Percentiles rank a stretch among this genome's conserved stretches.
phyloP scores from a whole-genome alignment of 2,888 invertebrate genomes.

The Empis stercorea region DNA sequence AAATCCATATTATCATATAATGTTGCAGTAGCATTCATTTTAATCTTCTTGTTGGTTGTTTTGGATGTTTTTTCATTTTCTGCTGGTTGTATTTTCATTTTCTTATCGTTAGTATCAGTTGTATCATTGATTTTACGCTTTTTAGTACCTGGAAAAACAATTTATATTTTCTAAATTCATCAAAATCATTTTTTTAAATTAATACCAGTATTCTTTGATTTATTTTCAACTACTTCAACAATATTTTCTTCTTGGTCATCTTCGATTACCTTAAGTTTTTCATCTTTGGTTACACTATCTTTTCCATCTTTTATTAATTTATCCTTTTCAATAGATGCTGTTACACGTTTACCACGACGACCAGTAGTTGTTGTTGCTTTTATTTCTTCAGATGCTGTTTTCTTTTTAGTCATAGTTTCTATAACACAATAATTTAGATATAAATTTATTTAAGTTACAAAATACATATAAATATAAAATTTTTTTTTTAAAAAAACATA shows the following conservation, averaged over 20 bases:
- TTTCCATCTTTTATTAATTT: too few relatives aligned
- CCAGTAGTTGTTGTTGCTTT: not conserved
- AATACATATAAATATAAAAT: too few relatives aligned
- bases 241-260: conserved; percentile 15
- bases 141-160: not conserved
- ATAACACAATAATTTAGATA: not conserved
- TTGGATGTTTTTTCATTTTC: not conserved
- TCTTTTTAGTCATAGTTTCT: not conserved
- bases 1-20: conserved; percentile 51
- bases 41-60: too few relatives aligned
- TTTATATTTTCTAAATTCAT: not conserved
- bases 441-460: too few relatives aligned
- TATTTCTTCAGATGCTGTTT: not conserved
- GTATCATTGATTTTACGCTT: not conserved
- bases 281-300: too few relatives aligned
- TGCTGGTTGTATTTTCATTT: not conserved
- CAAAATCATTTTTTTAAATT: too few relatives aligned
- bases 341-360: not conserved
- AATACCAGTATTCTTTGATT: conserved; percentile 21
- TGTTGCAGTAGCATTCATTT: conserved; percentile 47
- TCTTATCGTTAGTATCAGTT: not conserved
- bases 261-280: too few relatives aligned
- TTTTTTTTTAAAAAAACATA: too few relatives aligned
- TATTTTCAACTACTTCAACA: conserved; percentile 12
- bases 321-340: not conserved